phyloP scores from a whole-genome alignment of 1,140 invertebrate species.

The Pogonognathellus flavescens region DNA sequence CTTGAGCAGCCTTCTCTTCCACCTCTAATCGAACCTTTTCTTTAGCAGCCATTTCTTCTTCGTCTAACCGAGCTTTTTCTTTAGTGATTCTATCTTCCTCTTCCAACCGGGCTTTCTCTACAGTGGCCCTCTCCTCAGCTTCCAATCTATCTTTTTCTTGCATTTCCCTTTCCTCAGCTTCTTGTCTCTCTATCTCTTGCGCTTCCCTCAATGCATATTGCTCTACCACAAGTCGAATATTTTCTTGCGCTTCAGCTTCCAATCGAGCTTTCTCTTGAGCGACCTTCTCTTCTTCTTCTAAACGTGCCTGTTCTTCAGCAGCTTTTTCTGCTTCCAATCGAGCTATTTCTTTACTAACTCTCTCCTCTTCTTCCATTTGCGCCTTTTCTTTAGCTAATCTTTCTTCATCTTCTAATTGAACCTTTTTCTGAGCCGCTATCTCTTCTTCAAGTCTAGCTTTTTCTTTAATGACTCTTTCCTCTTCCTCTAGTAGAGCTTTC shows the following conservation, averaged over 20 bases:
- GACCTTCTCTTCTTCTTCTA: no score
- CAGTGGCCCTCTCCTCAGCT: neutral
- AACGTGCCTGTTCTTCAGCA: no score
- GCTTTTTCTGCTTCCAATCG: neutral
- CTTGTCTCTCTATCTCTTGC: no score
- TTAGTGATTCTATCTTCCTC: neutral
- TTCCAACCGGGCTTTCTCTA: neutral
- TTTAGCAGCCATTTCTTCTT: neutral
- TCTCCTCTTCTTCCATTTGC: no score
- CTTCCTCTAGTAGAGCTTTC: no score
- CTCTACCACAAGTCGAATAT: neutral
- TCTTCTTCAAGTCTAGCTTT: no score
- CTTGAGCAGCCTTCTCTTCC: neutral
- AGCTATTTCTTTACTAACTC: neutral
- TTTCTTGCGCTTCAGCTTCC: neutral
- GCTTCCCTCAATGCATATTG: no score
- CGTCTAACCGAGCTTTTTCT: neutral
- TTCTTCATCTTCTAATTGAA: neutral
- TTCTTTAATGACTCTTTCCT: no score
- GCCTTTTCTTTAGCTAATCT: no score
- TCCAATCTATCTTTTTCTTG: neutral
- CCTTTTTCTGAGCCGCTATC: no score
- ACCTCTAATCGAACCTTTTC: neutral
- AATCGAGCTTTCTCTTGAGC: neutral
- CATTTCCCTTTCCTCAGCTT: neutral